phyloP scores from a whole-genome alignment of 2,797 vertebrate species.

The Acipenser transmontanus region DNA sequence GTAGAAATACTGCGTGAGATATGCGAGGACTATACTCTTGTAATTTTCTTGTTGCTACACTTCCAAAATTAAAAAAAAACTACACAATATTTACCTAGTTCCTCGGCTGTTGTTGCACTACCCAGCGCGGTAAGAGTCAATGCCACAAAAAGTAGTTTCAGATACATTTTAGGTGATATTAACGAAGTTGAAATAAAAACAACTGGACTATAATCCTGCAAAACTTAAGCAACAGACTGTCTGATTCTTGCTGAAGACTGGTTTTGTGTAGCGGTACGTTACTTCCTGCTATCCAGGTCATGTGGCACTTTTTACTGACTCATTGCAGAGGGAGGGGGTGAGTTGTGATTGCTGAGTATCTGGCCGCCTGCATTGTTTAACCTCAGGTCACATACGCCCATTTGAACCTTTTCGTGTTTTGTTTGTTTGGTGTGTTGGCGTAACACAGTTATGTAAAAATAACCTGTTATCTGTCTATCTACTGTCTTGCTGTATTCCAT shows the following conservation, averaged over 20 bases:
- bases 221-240: background rate
- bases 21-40: background rate
- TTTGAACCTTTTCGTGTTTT: too few species aligned
- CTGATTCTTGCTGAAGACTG: constrained; percentile 21
- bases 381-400: background rate
- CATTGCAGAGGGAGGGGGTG: constrained; percentile 25
- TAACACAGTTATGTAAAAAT: too few species aligned
- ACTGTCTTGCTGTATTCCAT: too few species aligned
- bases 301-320: constrained; percentile 44
- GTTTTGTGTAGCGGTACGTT: constrained; percentile 19
- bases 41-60: background rate
- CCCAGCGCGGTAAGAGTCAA: constrained; percentile 37
- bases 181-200: background rate
- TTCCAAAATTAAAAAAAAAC: background rate
- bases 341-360: background rate
- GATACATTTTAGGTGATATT: constrained; percentile 39
- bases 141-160: constrained; percentile 39
- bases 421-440: too few species aligned
- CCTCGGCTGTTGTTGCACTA: constrained; percentile 23
- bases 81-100: constrained; percentile 43
- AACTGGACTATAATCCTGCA: background rate
- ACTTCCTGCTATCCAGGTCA: constrained; percentile 67
- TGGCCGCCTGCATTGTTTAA: background rate
- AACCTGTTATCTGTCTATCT: too few species aligned
- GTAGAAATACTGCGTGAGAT: background rate